Conservation (phyloP, 2,113 vertebrate genomes). For the Columba janthina region DNA sequence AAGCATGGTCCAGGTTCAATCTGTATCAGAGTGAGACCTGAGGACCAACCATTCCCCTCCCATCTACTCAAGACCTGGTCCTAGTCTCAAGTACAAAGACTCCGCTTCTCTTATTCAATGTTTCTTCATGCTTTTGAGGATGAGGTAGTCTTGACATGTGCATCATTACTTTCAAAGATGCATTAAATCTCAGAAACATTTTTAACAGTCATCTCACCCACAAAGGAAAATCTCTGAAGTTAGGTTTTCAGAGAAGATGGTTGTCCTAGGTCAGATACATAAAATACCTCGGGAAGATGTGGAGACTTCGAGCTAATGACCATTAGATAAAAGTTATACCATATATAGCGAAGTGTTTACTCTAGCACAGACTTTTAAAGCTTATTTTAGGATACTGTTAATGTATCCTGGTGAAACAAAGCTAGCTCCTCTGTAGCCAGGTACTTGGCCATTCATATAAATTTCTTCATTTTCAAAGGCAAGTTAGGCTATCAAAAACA, state of each 20-base stretch:
- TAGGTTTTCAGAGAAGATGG: neutral
- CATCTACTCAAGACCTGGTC: neutral
- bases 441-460: neutral
- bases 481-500: neutral
- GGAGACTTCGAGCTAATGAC: neutral
- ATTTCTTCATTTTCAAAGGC: neutral
- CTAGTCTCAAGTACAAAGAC: neutral
- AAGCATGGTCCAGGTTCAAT: neutral
- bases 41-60: neutral
- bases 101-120: neutral
- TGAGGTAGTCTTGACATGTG: neutral
- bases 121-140: neutral
- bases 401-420: neutral
- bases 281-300: neutral
- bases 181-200: neutral
- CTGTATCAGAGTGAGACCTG: neutral
- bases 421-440: neutral
- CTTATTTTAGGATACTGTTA: neutral
- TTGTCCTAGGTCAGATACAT: neutral
- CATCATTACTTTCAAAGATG: neutral
- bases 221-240: neutral
- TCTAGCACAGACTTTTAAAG: neutral
- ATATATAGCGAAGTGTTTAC: neutral
- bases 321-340: neutral
- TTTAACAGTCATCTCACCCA: neutral